These are phyloP conservation scores for Boulengeromyrus knoepffleri DNA, from an alignment of 2,113 vertebrate species.

Conservation along the genomic window DNA sequence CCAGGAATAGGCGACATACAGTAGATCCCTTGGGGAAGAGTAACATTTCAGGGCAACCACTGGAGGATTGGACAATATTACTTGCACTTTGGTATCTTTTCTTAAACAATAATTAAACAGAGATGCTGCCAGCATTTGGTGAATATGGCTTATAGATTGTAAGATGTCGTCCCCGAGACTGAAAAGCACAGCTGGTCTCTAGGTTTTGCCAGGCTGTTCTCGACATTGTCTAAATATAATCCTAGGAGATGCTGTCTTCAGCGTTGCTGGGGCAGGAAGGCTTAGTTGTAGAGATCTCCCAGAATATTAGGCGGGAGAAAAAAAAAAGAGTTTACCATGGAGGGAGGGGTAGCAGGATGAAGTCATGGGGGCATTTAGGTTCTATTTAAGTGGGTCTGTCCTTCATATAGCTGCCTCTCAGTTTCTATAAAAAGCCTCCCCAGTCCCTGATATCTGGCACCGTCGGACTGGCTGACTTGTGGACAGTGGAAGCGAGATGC, in stretches of 20 bases:
- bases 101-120: neutral
- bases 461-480: neutral
- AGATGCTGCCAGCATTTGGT: neutral
- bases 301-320: neutral
- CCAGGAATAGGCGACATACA: neutral
- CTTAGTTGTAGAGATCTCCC: neutral
- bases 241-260: neutral
- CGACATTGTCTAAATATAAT: neutral
- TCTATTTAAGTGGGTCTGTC: neutral
- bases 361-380: neutral
- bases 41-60: neutral
- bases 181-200: neutral
- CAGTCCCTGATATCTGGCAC: neutral
- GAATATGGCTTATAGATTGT: neutral
- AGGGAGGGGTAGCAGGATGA: neutral
- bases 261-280: neutral
- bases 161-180: neutral
- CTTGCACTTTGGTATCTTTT: neutral
- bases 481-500: neutral
- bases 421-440: neutral
- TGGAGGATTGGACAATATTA: neutral
- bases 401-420: neutral
- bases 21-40: neutral
- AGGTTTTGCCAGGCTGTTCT: neutral
- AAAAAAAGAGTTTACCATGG: neutral